Conservation (phyloP, 2,888 invertebrate species). For the Didymodactylos carnosus region DNA sequence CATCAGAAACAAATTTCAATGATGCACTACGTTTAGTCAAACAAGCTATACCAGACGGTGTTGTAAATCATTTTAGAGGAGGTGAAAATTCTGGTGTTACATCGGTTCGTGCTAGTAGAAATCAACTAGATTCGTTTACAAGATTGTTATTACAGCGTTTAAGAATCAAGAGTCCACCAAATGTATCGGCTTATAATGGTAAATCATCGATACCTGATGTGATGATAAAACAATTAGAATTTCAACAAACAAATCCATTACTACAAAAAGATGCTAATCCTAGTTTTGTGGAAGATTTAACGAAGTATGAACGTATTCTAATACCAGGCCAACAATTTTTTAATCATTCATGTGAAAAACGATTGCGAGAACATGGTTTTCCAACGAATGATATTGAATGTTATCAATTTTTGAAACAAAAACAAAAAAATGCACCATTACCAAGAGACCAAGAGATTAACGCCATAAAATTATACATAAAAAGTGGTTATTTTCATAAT, state of each 20-base stretch:
- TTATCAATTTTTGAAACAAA: not conserved
- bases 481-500: not conserved
- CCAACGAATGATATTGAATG: not conserved
- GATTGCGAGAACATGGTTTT: not conserved
- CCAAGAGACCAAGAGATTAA: not conserved
- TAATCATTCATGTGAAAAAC: not conserved
- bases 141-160: not conserved
- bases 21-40: too few relatives aligned
- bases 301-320: not conserved
- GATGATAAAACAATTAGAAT: not conserved
- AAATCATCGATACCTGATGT: not conserved
- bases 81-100: too few relatives aligned
- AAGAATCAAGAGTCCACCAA: not conserved
- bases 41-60: too few relatives aligned
- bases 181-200: not conserved
- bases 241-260: not conserved
- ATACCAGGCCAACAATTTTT: not conserved
- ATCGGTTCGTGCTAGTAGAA: not conserved
- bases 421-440: not conserved
- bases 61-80: too few relatives aligned
- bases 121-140: not conserved
- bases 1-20: too few relatives aligned
- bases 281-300: not conserved
- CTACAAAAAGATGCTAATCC: not conserved
- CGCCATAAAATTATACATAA: not conserved